Percentiles rank a stretch among this genome's conserved stretches.
Evolutionary conservation across 2,113 vertebrate genomes (phyloP).

Genomic region (Salvelinus alpinus): DNA sequence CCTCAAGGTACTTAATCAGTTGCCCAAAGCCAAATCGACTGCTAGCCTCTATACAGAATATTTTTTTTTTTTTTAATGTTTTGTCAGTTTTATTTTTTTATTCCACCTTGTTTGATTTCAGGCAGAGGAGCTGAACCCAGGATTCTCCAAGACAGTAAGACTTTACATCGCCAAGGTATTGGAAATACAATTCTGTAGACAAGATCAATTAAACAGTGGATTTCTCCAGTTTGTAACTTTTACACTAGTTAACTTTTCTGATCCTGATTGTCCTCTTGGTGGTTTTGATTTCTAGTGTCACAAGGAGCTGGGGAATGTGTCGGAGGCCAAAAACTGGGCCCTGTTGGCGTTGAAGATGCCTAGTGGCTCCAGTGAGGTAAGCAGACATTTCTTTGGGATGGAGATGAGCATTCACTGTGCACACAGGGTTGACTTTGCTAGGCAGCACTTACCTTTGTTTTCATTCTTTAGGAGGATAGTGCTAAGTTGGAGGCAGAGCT

Average conservation of each 20-base stretch:
- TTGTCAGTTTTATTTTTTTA: slow-evolving; percentile 54
- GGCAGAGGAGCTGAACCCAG: slow-evolving; percentile 76
- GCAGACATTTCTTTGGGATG: not conserved
- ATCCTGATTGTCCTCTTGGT: not conserved
- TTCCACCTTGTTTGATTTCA: slow-evolving; percentile 34
- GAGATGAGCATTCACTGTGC: too few species aligned
- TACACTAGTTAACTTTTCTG: too few species aligned
- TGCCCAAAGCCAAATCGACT: too few species aligned
- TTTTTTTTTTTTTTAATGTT: slow-evolving; percentile 14
- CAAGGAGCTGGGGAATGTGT: slow-evolving; percentile 81
- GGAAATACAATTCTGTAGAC: not conserved
- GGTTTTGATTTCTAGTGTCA: slow-evolving; percentile 78
- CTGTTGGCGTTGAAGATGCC: slow-evolving; percentile 77
- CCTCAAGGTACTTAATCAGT: slow-evolving; percentile 67
- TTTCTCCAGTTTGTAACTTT: too few species aligned
- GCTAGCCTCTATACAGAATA: too few species aligned
- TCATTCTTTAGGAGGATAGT: slow-evolving; percentile 35
- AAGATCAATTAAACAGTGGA: not conserved
- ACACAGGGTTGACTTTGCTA: not conserved
- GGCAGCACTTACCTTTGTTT: not conserved
- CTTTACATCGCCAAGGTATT: slow-evolving; percentile 88
- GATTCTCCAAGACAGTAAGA: slow-evolving; percentile 82
- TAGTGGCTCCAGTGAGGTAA: slow-evolving; percentile 72
- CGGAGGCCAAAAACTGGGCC: slow-evolving; percentile 80
- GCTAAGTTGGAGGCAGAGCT: slow-evolving; percentile 58